Base-by-base conservation (phyloP, 1,140 invertebrate genomes). In the Rhagoletis zephyria region DNA sequence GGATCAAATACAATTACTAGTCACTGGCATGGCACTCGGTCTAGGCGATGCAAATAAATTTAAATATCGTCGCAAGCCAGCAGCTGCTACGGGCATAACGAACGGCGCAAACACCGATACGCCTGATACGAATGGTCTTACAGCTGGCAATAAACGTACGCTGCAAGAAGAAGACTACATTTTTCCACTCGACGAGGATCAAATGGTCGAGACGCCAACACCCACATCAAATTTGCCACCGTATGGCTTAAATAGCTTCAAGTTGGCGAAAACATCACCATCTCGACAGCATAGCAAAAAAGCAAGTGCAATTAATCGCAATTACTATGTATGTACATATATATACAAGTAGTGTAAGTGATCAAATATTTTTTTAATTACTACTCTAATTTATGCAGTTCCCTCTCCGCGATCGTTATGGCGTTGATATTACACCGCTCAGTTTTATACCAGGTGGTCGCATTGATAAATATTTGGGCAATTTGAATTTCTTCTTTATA, bases 401-500 rank as follows among this genome's bases (percentile, higher is more conserved):
- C 86, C 94, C 94, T 67, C 90, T 95, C 63, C 94, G 94, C 88
- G 96, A 96, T 93, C 93, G 95, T 88, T 95, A 96, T 90, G 96
- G 96, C 1, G 96, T 98, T 7, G 97, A 98, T 89, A 95, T 98
- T 89, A 98, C 97, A 1, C 96, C 97, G 0, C 93, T 98, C 59
- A 96, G 96, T 67, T 96, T 96, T 90, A 94, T 98, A 88, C 96
- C 97, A 16, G 97, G 97, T 87, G 96, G 95, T 1, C 95, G 95
- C 87, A 97, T 97, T 87, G 95, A 97, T 87, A 95, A 96, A 88
- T 98, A 98, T 92, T 93, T 99, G 87, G 98, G 98, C 87, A 98
- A 98, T 93, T 94, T 99, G 85, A 98, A 98, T 91, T 98, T 99
- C 91, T 98, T 98, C 93, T 98, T 99, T 90, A 98, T 99, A 88